Conservation (phyloP, 37 sponge, comb jelly and placozoan species). For the Axinella damicornis region DNA sequence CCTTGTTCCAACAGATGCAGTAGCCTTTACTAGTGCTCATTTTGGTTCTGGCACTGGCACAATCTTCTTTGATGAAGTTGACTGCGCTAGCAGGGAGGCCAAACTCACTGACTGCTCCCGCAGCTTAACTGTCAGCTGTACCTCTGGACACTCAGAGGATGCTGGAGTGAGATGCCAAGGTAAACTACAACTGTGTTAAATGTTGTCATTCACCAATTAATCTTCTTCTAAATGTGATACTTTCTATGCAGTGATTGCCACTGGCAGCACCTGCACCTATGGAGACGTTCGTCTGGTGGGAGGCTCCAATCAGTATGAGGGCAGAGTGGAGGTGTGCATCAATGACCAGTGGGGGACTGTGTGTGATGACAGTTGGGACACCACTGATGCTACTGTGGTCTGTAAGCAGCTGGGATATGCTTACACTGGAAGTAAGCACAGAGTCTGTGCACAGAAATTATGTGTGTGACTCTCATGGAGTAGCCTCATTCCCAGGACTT, state of each 20-base stretch:
- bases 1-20: not conserved
- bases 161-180: not conserved
- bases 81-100: not conserved
- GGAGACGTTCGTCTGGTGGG: slow-evolving; percentile 22
- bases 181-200: not conserved
- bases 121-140: not conserved
- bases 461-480: no score
- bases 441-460: no score
- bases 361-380: slow-evolving; percentile 2
- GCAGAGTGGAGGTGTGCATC: slow-evolving; percentile 24
- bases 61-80: slow-evolving; percentile 1
- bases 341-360: slow-evolving; percentile 21
- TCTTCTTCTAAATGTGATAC: not conserved
- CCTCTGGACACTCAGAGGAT: slow-evolving; percentile 3
- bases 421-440: not conserved
- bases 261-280: not conserved
- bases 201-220: not conserved
- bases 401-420: slow-evolving; percentile 4
- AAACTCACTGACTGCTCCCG: slow-evolving; percentile 1
- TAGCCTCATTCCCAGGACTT: no score
- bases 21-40: not conserved
- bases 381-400: slow-evolving; percentile 8
- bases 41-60: slow-evolving; percentile 25
- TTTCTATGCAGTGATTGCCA: not conserved
- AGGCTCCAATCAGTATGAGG: slow-evolving; percentile 11